Evolutionary conservation across 2,113 vertebrate species (phyloP).

Genomic region (Gavialis gangeticus): DNA sequence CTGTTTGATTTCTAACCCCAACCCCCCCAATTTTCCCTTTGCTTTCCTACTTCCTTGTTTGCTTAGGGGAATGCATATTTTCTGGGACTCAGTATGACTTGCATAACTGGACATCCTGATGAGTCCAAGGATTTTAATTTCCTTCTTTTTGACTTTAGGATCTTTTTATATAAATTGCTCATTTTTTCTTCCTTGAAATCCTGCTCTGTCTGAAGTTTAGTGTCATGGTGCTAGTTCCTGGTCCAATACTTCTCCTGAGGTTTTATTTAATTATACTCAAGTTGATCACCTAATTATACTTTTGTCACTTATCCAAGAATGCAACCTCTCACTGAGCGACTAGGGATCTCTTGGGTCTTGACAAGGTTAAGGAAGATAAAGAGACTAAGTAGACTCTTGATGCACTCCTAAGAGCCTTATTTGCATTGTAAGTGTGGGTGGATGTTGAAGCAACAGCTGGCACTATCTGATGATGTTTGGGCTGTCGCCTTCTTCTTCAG

Average conservation of each 20-base stretch:
- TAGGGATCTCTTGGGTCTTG: neutral
- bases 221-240: neutral
- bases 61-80: neutral
- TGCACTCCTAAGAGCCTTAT: neutral
- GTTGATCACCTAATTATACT: neutral
- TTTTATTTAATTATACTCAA: neutral
- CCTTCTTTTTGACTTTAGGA: neutral
- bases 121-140: neutral
- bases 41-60: neutral
- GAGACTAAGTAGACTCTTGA: neutral
- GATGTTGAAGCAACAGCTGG: neutral
- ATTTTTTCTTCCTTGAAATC: neutral
- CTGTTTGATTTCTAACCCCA: neutral
- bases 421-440: neutral
- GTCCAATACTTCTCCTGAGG: neutral
- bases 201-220: neutral
- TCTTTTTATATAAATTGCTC: neutral
- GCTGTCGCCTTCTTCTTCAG: neutral
- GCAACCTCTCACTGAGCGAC: neutral
- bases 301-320: neutral
- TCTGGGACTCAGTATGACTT: neutral
- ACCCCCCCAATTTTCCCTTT: neutral
- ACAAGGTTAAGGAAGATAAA: neutral
- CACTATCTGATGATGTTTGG: neutral
- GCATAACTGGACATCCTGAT: neutral